phyloP scores from a whole-genome alignment of 1,140 invertebrate species.

The Apis florea region DNA sequence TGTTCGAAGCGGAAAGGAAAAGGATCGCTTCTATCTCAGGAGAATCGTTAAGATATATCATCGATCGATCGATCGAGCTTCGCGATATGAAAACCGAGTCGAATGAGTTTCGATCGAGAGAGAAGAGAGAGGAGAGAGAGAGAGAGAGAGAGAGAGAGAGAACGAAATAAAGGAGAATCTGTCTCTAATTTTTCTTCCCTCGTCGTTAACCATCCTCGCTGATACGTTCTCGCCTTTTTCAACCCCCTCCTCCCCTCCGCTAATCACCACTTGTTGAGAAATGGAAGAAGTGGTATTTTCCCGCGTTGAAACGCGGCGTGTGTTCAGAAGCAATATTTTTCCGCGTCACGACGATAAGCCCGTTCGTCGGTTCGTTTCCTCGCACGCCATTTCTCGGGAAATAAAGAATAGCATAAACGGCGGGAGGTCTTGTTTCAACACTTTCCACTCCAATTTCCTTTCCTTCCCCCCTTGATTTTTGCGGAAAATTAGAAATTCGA shows the following conservation, averaged over 20 bases:
- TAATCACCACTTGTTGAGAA: slow-evolving; percentile 18
- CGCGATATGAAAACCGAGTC: slow-evolving; percentile 37
- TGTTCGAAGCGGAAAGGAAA: slow-evolving; percentile 25
- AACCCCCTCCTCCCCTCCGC: too few relatives aligned
- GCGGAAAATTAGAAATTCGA: not conserved
- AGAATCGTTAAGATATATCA: slow-evolving; percentile 43
- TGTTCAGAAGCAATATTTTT: slow-evolving; percentile 7
- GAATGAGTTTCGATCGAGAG: slow-evolving; percentile 15
- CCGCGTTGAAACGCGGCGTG: not conserved
- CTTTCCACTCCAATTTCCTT: not conserved
- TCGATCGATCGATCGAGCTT: slow-evolving; percentile 43
- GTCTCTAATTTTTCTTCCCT: slow-evolving; percentile 35
- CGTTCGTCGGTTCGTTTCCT: slow-evolving; percentile 1
- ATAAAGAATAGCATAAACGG: not conserved
- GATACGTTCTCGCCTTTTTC: slow-evolving; percentile 15
- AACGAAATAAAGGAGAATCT: not conserved
- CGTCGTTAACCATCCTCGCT: slow-evolving; percentile 16
- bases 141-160: not conserved
- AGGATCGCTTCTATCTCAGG: slow-evolving; percentile 28
- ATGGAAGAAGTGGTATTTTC: not conserved
- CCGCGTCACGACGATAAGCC: slow-evolving; percentile 16
- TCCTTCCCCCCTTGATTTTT: not conserved
- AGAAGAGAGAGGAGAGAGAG: too few relatives aligned
- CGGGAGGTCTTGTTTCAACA: not conserved
- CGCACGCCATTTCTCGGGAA: not conserved